Evolutionary conservation across 2,113 vertebrate genomes (phyloP).

Genomic region (Chlorocebus sabaeus): DNA sequence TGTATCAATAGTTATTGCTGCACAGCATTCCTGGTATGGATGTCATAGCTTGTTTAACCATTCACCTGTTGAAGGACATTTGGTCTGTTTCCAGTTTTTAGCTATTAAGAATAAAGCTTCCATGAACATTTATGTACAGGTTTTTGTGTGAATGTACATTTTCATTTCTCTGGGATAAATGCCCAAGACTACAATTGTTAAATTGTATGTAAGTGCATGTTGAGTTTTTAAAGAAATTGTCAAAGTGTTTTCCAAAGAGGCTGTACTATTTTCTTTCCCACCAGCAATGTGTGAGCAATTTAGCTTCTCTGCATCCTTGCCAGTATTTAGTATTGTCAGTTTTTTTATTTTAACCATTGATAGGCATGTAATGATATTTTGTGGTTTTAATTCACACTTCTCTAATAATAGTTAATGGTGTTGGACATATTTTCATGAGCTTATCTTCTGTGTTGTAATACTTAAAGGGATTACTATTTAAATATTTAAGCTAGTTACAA

Average conservation of each 20-base stretch:
- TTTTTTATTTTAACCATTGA: background rate
- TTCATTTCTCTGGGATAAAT: constrained; percentile 49
- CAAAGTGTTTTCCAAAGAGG: background rate
- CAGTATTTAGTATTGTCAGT: background rate
- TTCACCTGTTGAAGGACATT: constrained; percentile 40
- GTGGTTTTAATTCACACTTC: background rate
- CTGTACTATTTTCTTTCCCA: background rate
- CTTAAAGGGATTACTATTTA: background rate
- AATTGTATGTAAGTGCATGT: background rate
- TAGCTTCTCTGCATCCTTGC: background rate
- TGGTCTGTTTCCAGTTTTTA: background rate
- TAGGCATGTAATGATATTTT: background rate
- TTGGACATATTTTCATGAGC: background rate
- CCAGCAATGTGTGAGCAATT: background rate
- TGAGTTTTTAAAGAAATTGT: constrained; percentile 16
- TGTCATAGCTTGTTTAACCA: background rate
- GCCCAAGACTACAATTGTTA: background rate
- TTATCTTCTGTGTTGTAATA: background rate
- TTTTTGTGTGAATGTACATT: constrained; percentile 50
- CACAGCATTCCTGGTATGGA: background rate
- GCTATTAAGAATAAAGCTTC: constrained; percentile 13
- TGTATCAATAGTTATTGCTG: background rate
- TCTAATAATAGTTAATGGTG: background rate
- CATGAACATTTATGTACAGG: background rate
- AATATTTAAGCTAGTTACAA: background rate